Conservation (phyloP, 2,113 vertebrate species). For the Thinocorus orbignyianus region DNA sequence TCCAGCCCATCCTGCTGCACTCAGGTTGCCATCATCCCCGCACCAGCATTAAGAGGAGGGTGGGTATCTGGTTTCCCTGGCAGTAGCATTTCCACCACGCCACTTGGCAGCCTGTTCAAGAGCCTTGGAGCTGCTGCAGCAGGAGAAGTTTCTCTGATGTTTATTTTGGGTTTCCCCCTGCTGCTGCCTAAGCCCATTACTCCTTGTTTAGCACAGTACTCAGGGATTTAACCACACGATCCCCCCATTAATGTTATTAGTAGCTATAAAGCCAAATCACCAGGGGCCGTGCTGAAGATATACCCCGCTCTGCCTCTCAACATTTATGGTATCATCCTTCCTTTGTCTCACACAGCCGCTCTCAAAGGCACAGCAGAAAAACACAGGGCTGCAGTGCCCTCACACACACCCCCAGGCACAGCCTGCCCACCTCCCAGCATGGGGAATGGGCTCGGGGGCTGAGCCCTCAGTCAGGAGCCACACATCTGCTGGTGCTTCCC, state of each 20-base stretch:
- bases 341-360: background rate
- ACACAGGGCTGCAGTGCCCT: background rate
- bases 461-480: background rate
- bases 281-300: background rate
- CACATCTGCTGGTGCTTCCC: background rate
- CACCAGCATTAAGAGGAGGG: background rate
- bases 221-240: background rate
- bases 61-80: background rate
- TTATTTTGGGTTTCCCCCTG: conserved; percentile 1
- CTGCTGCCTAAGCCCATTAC: conserved; percentile 8
- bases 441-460: fast-evolving
- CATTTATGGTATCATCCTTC: background rate
- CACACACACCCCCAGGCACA: fast-evolving
- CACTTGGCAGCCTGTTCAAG: background rate
- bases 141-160: background rate
- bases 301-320: background rate
- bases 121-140: background rate
- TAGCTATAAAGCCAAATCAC: conserved; percentile 1
- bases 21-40: conserved; percentile 7
- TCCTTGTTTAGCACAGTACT: background rate
- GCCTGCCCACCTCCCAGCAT: background rate
- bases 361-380: background rate
- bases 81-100: background rate
- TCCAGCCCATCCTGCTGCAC: background rate
- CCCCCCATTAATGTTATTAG: background rate